Base-by-base conservation (phyloP, 2,113 vertebrate species). In the Osmerus mordax region DNA sequence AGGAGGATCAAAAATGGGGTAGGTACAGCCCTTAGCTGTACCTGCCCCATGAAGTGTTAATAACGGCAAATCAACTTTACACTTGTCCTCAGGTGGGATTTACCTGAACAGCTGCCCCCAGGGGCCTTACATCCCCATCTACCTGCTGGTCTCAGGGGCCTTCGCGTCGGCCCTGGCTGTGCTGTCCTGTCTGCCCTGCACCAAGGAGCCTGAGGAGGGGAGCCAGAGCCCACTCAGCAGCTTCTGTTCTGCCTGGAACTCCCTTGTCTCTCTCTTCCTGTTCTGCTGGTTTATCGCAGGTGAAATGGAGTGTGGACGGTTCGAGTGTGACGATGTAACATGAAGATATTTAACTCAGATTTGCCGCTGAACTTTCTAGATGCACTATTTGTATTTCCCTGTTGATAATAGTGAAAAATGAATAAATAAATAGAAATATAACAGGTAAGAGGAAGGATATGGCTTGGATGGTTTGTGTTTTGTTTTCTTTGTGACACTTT, bases 221-320 rank as follows among this genome's bases (percentile, higher is more conserved):
- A 52, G 67, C 0, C 69, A 68, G 14, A 69, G 71, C 12, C 54
- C 62, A 8, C 18, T 81, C 18, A 73, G 68, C 70, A 76, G 67
- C 67, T n/a, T 85, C 28, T 85, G 79, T 53, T 83, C 77, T 3
- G 32, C 72, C 47, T 85, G 85, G 83, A 87, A 83, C 64, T 84
- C 83, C 25, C 70, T 87, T 4, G 51, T 83, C 13, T 75, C 81
- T 2, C 71, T 85, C 18, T 87, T 87, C 68, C 81, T 87, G 36
- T 85, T 83, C 69, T 83, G 81, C 74, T 87, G 85, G 85, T 87
- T 85, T 14, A 87, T 87, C 7, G 65, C 83, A 41, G 85, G 85
- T 85, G 67, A 74, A 64, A 14, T 21, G 5, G 56, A 6, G 47
- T 70, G 23, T 55, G 28, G 16, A 65, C 0, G 29, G 14, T 11